phyloP scores from a whole-genome alignment of 2,888 invertebrate species.

The Polylopha cassiicola region DNA sequence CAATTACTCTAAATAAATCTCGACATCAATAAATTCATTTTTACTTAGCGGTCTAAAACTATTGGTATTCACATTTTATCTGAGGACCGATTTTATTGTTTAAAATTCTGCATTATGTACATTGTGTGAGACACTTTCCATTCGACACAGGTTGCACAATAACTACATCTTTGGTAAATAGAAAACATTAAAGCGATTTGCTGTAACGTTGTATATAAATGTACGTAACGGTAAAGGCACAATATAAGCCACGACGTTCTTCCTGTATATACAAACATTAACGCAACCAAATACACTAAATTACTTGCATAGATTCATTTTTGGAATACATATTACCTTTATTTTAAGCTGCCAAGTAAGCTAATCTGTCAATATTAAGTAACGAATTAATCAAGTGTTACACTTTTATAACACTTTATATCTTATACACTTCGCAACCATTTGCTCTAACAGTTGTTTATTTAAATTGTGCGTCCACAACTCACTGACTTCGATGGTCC shows the following conservation, averaged over 20 bases:
- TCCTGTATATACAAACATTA: conserved; percentile 19
- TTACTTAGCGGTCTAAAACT: conserved; percentile 51
- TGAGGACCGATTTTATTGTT: conserved; percentile 40
- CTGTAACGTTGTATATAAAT: conserved; percentile 9
- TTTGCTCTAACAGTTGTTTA: no score
- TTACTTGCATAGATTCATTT: no score
- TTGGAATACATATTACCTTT: no score
- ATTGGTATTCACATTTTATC: conserved; percentile 56
- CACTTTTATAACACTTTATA: no score
- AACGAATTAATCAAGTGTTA: no score
- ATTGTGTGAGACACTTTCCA: conserved; percentile 14
- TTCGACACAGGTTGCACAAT: conserved; percentile 9
- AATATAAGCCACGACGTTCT: conserved; percentile 28
- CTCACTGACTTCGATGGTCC: neutral
- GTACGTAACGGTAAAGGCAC: conserved; percentile 30
- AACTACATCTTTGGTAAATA: conserved; percentile 43
- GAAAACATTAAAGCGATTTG: conserved; percentile 11
- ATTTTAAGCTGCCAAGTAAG: no score
- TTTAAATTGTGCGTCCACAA: no score
- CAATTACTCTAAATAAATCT: conserved; percentile 67
- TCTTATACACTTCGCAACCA: no score
- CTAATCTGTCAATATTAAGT: no score
- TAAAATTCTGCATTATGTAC: conserved; percentile 19
- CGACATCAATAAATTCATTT: conserved; percentile 68
- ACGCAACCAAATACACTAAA: no score